These are phyloP conservation scores for Drosophila neocordata DNA, from an alignment of 1,140 invertebrate species.

Conservation along the genomic window DNA sequence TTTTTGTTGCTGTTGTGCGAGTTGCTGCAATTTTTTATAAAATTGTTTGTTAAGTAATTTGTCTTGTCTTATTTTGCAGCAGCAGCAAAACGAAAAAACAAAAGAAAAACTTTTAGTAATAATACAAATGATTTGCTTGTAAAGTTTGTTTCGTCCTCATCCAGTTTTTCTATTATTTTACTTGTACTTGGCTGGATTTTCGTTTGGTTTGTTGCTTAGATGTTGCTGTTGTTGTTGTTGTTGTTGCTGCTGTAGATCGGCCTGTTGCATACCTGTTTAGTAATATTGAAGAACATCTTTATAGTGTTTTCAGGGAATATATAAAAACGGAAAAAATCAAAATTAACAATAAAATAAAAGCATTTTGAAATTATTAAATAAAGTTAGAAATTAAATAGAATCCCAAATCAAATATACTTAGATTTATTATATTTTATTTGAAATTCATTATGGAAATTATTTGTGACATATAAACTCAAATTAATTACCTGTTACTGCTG, in stretches of 20 bases:
- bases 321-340: constrained; percentile 48
- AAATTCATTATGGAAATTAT: background rate
- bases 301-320: constrained; percentile 62
- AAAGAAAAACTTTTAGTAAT: background rate
- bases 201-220: constrained; percentile 38
- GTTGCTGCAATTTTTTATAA: constrained; percentile 46
- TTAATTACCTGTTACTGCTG: constrained; percentile 52
- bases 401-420: no score
- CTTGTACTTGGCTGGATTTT: constrained; percentile 64
- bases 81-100: constrained; percentile 25
- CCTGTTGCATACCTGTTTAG: constrained; percentile 62
- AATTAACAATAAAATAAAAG: constrained; percentile 38
- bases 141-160: constrained; percentile 17
- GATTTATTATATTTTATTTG: background rate
- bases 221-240: constrained; percentile 44
- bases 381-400: background rate
- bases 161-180: constrained; percentile 23
- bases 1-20: constrained; percentile 41
- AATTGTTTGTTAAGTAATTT: constrained; percentile 24
- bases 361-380: background rate
- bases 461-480: background rate
- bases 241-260: constrained; percentile 41
- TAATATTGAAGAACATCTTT: constrained; percentile 78
- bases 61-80: background rate
- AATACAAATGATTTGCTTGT: constrained; percentile 12